These are phyloP conservation scores for Calycopis cecrops DNA, from an alignment of 1,140 invertebrate genomes.

Conservation along the genomic window DNA sequence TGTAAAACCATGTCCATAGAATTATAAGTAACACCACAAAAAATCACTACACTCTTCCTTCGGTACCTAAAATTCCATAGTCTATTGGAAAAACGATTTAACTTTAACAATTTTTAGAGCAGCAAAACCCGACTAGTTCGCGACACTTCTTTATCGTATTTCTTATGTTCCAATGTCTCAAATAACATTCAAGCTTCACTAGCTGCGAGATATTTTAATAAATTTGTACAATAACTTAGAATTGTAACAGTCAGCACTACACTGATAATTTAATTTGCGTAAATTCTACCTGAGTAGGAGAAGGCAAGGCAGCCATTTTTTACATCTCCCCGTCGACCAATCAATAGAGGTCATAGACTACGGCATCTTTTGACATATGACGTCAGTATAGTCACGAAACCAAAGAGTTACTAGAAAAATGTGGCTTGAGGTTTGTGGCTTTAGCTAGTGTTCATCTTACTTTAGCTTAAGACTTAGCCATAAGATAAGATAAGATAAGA, in stretches of 20 bases:
- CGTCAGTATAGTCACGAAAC: background rate
- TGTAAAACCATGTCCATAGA: conserved; percentile 12
- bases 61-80: conserved; percentile 20
- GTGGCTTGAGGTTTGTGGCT: too few species aligned
- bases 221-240: conserved; percentile 25
- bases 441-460: too few species aligned
- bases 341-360: conserved; percentile 68
- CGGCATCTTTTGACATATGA: conserved; percentile 33
- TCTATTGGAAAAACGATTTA: conserved; percentile 23
- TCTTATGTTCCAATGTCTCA: conserved; percentile 25
- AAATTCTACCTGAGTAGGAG: conserved; percentile 80
- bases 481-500: too few species aligned
- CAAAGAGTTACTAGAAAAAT: too few species aligned
- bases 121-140: conserved; percentile 42
- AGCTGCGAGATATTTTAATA: conserved; percentile 29
- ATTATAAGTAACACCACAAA: conserved; percentile 26
- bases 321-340: conserved; percentile 74
- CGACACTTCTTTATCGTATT: conserved; percentile 43
- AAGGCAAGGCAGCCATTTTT: conserved; percentile 83
- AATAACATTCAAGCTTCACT: conserved; percentile 29
- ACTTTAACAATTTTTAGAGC: conserved; percentile 32
- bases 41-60: conserved; percentile 30
- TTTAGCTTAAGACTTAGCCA: too few species aligned
- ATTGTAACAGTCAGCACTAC: conserved; percentile 28
- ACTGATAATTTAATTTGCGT: conserved; percentile 48